Conservation (phyloP, 2,113 vertebrate genomes). For the Notarius lentiginosus region DNA sequence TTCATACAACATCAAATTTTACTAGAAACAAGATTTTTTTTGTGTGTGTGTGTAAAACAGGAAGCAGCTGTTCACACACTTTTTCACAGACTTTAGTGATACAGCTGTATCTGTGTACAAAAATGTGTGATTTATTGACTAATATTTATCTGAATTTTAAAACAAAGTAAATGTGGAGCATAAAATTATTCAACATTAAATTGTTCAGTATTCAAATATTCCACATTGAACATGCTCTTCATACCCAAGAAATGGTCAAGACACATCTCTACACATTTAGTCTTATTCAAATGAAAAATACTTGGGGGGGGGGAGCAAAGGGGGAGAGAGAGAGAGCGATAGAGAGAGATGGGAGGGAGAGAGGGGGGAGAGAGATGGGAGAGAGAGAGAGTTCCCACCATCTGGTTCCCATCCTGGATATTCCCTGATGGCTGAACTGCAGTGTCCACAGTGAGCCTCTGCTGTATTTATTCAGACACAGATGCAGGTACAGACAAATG, state of each 20-base stretch:
- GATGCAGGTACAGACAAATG: neutral
- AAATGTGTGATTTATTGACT: neutral
- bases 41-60: neutral
- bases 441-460: neutral
- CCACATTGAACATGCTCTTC: neutral
- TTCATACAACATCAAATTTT: too few relatives aligned
- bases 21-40: neutral
- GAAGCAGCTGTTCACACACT: neutral
- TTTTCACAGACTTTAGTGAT: neutral
- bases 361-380: neutral
- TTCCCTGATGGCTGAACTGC: neutral
- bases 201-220: too few relatives aligned
- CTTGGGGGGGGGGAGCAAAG: too few relatives aligned
- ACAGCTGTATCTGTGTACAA: neutral
- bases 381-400: neutral
- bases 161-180: neutral
- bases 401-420: slow-evolving; percentile 6
- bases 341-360: neutral
- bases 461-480: neutral
- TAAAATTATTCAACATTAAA: neutral
- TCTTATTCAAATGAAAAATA: neutral
- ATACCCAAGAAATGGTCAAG: neutral
- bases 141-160: neutral
- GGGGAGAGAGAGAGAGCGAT: neutral
- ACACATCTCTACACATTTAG: neutral